Conservation (phyloP, 1,140 invertebrate species). For the Agrilus planipennis region DNA sequence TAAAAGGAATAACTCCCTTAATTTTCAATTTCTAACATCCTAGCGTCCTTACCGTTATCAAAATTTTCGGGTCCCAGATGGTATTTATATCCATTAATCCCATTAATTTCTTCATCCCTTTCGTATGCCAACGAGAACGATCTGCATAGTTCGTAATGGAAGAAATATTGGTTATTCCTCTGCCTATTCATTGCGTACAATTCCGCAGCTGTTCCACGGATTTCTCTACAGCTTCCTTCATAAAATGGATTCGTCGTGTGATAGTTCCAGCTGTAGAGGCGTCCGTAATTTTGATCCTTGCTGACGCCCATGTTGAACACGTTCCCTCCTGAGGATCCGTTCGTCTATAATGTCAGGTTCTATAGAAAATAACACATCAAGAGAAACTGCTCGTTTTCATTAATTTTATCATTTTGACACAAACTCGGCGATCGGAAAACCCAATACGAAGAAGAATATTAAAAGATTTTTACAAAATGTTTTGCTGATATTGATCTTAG, state of each 20-base stretch:
- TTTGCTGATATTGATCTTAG: too few relatives aligned
- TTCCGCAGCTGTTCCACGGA: conserved; percentile 61
- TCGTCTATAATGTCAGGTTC: conserved; percentile 44
- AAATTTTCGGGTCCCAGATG: conserved; percentile 15
- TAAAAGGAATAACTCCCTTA: too few relatives aligned
- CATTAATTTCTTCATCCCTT: conserved; percentile 7
- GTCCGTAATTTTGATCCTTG: conserved; percentile 45
- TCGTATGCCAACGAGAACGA: conserved; percentile 15
- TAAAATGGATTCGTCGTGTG: conserved; percentile 46
- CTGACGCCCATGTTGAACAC: conserved; percentile 63
- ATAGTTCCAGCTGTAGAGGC: conserved; percentile 56
- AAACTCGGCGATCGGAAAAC: too few relatives aligned
- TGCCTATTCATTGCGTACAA: conserved; percentile 53
- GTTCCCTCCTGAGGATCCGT: conserved; percentile 56
- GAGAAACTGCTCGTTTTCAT: too few relatives aligned
- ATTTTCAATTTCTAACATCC: too few relatives aligned
- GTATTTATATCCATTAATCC: conserved; percentile 10
- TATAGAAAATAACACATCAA: too few relatives aligned
- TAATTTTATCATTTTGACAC: too few relatives aligned
- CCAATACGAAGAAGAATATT: too few relatives aligned
- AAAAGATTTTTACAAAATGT: too few relatives aligned
- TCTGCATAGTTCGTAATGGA: conserved; percentile 39
- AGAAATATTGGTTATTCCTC: conserved; percentile 38
- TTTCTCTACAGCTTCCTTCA: conserved; percentile 40
- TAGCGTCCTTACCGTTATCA: conserved; percentile 25